A percentile compares a stretch with the other conserved stretches of the same genome.
These are phyloP conservation scores for Pseudocheirus occidentalis DNA, from an alignment of 2,797 vertebrate species.

Conservation along the genomic window DNA sequence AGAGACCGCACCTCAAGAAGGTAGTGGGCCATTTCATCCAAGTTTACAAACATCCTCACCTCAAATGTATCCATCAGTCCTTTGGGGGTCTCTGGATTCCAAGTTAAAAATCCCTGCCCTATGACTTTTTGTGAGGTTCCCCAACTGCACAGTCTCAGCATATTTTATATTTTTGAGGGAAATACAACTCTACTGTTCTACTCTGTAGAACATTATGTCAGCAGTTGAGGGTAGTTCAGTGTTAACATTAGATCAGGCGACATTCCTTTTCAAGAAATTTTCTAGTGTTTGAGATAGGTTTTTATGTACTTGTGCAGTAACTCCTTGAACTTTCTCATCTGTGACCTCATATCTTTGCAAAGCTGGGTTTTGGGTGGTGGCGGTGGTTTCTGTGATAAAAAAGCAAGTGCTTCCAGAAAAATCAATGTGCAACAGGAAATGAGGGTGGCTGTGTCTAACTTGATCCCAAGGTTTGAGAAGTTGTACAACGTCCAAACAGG, in stretches of 20 bases:
- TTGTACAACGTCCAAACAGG: not conserved
- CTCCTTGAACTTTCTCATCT: not conserved
- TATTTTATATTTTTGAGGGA: not conserved
- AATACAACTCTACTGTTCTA: not conserved
- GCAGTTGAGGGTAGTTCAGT: not conserved
- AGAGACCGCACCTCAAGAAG: not conserved
- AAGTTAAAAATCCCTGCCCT: too few relatives aligned
- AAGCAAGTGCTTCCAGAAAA: not conserved
- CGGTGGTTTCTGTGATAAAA: not conserved
- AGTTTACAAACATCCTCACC: too few relatives aligned
- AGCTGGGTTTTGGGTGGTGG: not conserved
- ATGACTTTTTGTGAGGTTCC: not conserved
- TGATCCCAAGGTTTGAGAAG: not conserved
- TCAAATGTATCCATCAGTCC: too few relatives aligned
- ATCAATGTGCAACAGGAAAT: not conserved
- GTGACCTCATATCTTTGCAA: not conserved
- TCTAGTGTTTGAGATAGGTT: not conserved
- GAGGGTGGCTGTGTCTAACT: not conserved
- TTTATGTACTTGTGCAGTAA: not conserved
- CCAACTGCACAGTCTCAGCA: not conserved
- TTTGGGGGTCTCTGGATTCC: too few relatives aligned
- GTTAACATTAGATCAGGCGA: not conserved
- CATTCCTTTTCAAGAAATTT: not conserved
- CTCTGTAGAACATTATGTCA: not conserved
- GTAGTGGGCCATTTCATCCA: not conserved